Base-by-base conservation (phyloP, 2,797 vertebrate species). In the Sebastes melanostomus region DNA sequence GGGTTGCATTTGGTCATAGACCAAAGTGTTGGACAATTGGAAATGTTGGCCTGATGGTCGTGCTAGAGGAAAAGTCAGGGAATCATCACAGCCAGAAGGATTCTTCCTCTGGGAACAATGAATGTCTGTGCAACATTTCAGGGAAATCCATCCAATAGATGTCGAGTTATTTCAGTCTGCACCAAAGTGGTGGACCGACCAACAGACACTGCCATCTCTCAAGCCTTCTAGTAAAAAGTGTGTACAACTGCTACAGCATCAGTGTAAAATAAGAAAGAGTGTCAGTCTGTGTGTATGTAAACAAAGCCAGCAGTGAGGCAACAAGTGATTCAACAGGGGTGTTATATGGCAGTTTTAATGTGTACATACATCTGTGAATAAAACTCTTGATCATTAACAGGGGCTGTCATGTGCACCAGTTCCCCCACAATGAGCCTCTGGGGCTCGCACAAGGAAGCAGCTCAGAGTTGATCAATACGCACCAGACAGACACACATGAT, bases 401-500 rank as follows among this genome's bases (percentile, higher is more conserved):
- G 52, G 77, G 72, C 75, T 74, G 79, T 88, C 83, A 87, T 88
- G 79, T 88, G 85, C 63, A 66, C 63, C 63, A 63, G 65, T 80
- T 77, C 38, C 79, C 63, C 58, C 72, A 83, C 83, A 88, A 89
- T 86, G 80, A 80, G 80, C 71, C 86, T 83, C 83, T 82, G 69
- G 78, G 80, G 77, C 60, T 78, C 24, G 18, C 58, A 84, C 72
- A 81, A 84, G 75, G 66, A 89, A 82, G 84, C 63, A 84, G 71
- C 88, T 67, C 61, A 75, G 77, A 84, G 75, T 66, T 82, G 75
- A 92, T 94, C 88, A 84, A 89, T 91, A 76, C 14, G 83, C 79
- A 82, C 34, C 66, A 86, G 79, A 71, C 87, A 63, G 59, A 78
- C 78, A 69, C 80, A 86, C 89, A 81, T 78, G 71, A 90, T 85